Conservation (phyloP, 1,140 invertebrate genomes). For the Microplitis demolitor region DNA sequence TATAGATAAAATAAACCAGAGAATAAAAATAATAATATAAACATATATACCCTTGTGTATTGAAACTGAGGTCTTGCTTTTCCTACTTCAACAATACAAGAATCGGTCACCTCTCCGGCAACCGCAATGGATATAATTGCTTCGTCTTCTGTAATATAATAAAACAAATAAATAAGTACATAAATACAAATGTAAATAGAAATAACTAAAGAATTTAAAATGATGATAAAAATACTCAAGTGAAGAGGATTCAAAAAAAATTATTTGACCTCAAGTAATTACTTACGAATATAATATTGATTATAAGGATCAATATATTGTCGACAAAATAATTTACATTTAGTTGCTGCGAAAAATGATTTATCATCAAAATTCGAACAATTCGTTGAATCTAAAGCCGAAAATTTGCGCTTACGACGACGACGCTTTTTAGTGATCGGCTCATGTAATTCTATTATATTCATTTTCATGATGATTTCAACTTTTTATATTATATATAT, state of each 20-base stretch:
- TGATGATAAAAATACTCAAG: neutral
- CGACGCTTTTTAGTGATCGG: no score
- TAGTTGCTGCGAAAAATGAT: no score
- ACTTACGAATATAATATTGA: neutral
- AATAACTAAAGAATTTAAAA: neutral
- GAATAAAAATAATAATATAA: neutral
- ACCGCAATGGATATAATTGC: slow-evolving; percentile 60
- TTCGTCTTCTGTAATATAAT: slow-evolving; percentile 51
- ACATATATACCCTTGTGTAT: slow-evolving; percentile 51
- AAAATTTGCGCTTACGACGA: neutral
- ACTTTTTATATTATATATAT: neutral
- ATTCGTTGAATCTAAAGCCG: neutral
- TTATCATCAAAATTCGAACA: neutral
- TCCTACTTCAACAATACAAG: slow-evolving; percentile 58
- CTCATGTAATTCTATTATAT: neutral
- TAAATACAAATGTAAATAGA: neutral
- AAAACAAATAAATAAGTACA: slow-evolving; percentile 7
- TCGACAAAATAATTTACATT: no score
- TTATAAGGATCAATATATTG: no score
- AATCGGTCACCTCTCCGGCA: slow-evolving; percentile 58
- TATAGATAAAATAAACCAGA: neutral
- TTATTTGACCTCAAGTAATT: neutral
- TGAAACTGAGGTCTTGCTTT: slow-evolving; percentile 57
- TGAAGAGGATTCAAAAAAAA: neutral
- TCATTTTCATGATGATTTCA: neutral